Conservation (phyloP, 2,113 vertebrate genomes). For the Peucedramus taeniatus region DNA sequence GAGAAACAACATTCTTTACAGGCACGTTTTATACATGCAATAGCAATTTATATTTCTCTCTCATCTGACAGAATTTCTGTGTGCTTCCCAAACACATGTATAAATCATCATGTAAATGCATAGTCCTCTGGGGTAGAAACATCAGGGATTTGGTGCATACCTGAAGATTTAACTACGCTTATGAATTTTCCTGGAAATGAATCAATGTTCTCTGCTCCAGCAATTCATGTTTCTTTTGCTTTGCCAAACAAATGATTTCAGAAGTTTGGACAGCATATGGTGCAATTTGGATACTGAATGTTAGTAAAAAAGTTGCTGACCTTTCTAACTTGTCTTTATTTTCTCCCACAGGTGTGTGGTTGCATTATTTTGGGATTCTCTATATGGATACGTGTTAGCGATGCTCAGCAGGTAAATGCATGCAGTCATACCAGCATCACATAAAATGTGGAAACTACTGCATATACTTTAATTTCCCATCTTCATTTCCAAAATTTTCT, state of each 20-base stretch:
- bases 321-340: background rate
- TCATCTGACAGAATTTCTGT: background rate
- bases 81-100: background rate
- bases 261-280: background rate
- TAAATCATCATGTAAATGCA: background rate
- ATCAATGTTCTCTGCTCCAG: background rate
- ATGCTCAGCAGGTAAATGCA: constrained; percentile 58
- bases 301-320: background rate
- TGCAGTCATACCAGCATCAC: background rate
- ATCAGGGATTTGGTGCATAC: background rate
- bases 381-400: constrained; percentile 79
- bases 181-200: constrained; percentile 20
- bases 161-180: constrained; percentile 12
- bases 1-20: background rate
- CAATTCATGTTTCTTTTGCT: constrained; percentile 10
- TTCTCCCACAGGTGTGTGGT: constrained; percentile 77
- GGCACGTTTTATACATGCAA: background rate
- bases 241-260: constrained; percentile 15
- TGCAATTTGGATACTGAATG: background rate
- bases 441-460: background rate
- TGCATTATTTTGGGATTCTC: constrained; percentile 79
- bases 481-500: background rate
- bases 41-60: background rate
- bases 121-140: background rate
- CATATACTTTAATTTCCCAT: background rate